Base-by-base conservation (phyloP, 2,888 invertebrate species). In the Cerceris ruficornis region DNA sequence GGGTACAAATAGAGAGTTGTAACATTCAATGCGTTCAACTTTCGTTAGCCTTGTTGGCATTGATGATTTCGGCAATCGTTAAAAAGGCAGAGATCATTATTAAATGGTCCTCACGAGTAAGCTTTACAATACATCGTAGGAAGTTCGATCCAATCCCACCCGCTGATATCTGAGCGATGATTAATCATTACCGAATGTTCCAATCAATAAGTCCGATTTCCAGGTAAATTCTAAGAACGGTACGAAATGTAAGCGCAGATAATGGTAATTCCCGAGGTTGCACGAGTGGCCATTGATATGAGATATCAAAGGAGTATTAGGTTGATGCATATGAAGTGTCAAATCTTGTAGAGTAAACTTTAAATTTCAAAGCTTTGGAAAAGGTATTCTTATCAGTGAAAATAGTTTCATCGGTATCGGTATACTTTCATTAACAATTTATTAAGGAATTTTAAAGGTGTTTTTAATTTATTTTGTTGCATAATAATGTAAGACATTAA, bases 1-100 rank as follows among this genome's bases (percentile, higher is more conserved):
- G 69, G 69, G 61, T 69, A 69, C 52, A 49, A 14, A 43, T 28
- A 28, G 67, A 67, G 67, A 67, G 49, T 42, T 57, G 57, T 49
- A 49, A 67, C 58, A 17, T 58, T 58, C 58, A 58, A 46, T 58
- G 67, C 46, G 41, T 49, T 46, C 28, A 58, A 28, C 67, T 39
- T 67, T 57, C 58, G 67, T 49, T 13, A 43, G 49, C 41, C 58
- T 49, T 50, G 54, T 42, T 55, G 65, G 28, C 55, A 55, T 42
- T 41, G 55, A 55, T 42, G 65, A 65, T 65, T 65, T 55, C 65
- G 54, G 17, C 65, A 5, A 55, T 42, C 55, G 6, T 15, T 13
- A 28, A 28, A 28, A 28, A 1, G 28, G 28, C 28, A 28, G 52
- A 14, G 46, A 46, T 15, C 46, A 11, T 46, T 14, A 60, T 60